Percentiles rank a stretch among this genome's conserved stretches.
Evolutionary conservation across 2,113 vertebrate genomes (phyloP).

Genomic region (Lutjanus erythropterus): DNA sequence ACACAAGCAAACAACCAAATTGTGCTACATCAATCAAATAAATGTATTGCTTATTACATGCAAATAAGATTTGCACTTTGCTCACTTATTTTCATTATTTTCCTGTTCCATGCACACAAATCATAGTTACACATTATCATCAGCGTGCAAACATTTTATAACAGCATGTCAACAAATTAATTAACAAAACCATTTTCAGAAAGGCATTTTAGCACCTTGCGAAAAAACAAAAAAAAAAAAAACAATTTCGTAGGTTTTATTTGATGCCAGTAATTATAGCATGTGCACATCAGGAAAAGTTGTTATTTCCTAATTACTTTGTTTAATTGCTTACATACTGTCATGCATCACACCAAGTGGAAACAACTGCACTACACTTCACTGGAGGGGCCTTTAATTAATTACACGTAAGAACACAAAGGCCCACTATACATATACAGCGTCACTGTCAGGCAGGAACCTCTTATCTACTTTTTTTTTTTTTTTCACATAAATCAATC

Average conservation of each 20-base stretch:
- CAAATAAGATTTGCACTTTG: constrained; percentile 15
- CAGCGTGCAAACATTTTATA: constrained; percentile 13
- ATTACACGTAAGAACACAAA: neutral
- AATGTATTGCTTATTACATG: constrained; percentile 2
- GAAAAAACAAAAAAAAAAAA: neutral
- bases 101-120: neutral
- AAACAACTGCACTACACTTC: neutral
- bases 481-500: no score
- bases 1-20: constrained; percentile 1
- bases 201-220: neutral
- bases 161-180: constrained; percentile 1
- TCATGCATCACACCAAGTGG: neutral
- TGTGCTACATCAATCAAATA: neutral
- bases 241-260: neutral
- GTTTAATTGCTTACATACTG: neutral
- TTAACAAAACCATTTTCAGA: neutral
- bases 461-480: no score
- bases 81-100: constrained; percentile 9
- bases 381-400: neutral
- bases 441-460: no score
- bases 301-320: neutral
- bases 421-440: neutral
- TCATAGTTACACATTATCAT: neutral
- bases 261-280: neutral
- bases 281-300: neutral